These are phyloP conservation scores for Prolemur simus DNA, from an alignment of 2,113 vertebrate species.

Conservation along the genomic window DNA sequence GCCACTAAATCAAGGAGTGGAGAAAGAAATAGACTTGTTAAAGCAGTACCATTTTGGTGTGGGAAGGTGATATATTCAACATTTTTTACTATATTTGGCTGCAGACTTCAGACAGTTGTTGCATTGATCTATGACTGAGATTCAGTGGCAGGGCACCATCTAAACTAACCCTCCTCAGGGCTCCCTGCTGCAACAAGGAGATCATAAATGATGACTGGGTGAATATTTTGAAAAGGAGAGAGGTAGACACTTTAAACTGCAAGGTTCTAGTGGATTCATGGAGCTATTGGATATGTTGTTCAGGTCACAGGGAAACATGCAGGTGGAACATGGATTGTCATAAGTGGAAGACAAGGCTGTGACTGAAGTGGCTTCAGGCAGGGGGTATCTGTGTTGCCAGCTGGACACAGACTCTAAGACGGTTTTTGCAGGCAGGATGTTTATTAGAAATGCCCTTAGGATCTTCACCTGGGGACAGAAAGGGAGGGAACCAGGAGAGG, in stretches of 20 bases:
- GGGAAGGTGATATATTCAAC: conserved; percentile 78
- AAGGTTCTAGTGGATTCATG: conserved; percentile 65
- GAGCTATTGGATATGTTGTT: not conserved
- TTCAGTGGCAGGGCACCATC: conserved; percentile 61
- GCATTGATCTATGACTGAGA: conserved; percentile 77
- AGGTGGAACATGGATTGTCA: not conserved
- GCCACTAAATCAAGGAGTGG: conserved; percentile 73
- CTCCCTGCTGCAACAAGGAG: conserved; percentile 60
- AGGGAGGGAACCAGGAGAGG: not conserved
- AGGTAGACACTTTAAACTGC: conserved; percentile 55
- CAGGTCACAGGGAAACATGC: conserved; percentile 17
- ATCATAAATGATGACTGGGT: conserved; percentile 72
- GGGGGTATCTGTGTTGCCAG: not conserved
- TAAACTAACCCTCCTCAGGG: conserved; percentile 78
- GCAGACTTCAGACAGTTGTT: conserved; percentile 66
- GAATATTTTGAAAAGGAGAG: conserved; percentile 76
- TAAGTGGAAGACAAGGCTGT: not conserved
- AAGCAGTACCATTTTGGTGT: conserved; percentile 76
- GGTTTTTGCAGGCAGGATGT: not conserved
- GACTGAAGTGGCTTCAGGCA: not conserved
- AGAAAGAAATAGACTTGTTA: conserved; percentile 75
- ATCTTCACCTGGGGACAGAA: not conserved
- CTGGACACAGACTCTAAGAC: not conserved
- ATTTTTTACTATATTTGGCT: conserved; percentile 80
- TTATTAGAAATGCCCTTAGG: not conserved